phyloP scores from a whole-genome alignment of 2,888 invertebrate genomes.

The Sminthurinus aureus region DNA sequence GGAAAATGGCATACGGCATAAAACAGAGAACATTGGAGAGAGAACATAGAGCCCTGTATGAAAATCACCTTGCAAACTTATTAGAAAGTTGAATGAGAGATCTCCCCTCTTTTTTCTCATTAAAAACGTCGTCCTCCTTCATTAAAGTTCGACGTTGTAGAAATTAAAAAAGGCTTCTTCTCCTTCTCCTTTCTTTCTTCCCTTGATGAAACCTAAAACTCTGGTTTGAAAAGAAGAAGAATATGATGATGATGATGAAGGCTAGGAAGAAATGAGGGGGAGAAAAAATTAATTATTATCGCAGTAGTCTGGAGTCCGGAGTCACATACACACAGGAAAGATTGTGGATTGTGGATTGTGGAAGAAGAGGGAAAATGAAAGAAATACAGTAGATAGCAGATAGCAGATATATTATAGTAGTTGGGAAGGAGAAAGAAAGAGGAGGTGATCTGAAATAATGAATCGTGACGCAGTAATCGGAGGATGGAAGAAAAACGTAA shows the following conservation, averaged over 20 bases:
- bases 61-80: constrained; percentile 12
- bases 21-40: too few species aligned
- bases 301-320: neutral
- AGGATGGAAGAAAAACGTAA: constrained; percentile 32
- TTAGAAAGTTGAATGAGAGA: constrained; percentile 32
- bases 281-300: constrained; percentile 39
- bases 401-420: neutral
- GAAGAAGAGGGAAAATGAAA: neutral
- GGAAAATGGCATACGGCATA: too few species aligned
- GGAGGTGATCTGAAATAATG: constrained; percentile 40
- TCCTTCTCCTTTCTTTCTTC: neutral
- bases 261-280: neutral
- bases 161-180: neutral
- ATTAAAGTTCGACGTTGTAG: constrained; percentile 36
- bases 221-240: constrained; percentile 8
- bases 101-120: constrained; percentile 31
- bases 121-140: constrained; percentile 33
- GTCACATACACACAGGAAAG: too few species aligned
- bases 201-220: neutral
- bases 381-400: neutral
- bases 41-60: too few species aligned
- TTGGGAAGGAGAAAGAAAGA: constrained; percentile 9
- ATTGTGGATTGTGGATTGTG: neutral
- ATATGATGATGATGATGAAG: neutral
- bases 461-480: constrained; percentile 39